phyloP scores from a whole-genome alignment of 2,113 vertebrate genomes.

The Callipepla californica region DNA sequence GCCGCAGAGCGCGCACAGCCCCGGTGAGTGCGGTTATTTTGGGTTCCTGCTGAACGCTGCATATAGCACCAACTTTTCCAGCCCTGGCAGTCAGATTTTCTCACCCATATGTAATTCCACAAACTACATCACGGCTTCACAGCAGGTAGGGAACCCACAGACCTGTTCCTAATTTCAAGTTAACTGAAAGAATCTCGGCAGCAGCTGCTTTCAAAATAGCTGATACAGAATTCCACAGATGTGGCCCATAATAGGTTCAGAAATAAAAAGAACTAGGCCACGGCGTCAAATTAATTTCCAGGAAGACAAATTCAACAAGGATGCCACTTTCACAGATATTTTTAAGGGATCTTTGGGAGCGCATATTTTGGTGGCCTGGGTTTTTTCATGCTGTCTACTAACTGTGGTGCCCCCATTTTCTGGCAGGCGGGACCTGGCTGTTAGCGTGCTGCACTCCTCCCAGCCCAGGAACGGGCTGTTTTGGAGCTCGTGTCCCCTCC shows the following conservation, averaged over 20 bases:
- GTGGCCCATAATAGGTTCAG: constrained; percentile 61
- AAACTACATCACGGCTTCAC: constrained; percentile 73
- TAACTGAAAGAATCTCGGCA: constrained; percentile 66
- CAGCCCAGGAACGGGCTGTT: background rate
- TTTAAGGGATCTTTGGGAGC: background rate
- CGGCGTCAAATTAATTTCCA: constrained; percentile 53
- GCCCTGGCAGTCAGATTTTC: constrained; percentile 37
- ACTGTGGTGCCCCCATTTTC: background rate
- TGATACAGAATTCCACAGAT: constrained; percentile 70
- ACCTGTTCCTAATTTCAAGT: constrained; percentile 78
- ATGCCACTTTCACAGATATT: background rate
- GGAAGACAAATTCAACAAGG: constrained; percentile 64
- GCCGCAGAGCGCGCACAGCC: background rate
- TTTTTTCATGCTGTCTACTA: background rate
- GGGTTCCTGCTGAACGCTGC: background rate
- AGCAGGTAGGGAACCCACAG: constrained; percentile 75
- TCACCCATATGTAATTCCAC: constrained; percentile 67
- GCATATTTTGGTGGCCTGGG: background rate
- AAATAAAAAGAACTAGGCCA: constrained; percentile 62
- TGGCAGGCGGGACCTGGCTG: background rate
- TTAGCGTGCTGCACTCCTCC: background rate
- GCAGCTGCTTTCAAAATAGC: constrained; percentile 74
- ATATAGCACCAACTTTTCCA: background rate
- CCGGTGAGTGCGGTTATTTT: background rate
- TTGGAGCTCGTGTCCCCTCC: constrained; percentile 10